A percentile compares a stretch with the other conserved stretches of the same genome.
Evolutionary conservation across 2,888 invertebrate species (phyloP).

Genomic region (Apodemia duryi): DNA sequence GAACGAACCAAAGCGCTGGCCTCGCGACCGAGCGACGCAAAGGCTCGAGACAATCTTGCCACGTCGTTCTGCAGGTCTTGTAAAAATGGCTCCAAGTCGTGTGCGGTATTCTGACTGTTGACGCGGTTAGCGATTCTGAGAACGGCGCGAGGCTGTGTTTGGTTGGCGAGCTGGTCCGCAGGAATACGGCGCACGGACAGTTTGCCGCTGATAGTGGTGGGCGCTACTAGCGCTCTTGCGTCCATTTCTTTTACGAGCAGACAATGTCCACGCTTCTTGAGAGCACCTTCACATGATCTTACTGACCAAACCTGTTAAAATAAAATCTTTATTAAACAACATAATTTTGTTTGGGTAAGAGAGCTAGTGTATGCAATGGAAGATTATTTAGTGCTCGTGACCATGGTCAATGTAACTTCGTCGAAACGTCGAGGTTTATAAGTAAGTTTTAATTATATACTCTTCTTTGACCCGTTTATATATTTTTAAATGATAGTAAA

Average conservation of each 20-base stretch:
- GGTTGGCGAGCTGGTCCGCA: conserved; percentile 45
- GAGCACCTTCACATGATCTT: conserved; percentile 64
- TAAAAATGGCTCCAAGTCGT: conserved; percentile 51
- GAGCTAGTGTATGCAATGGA: no score
- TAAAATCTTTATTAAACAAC: background rate
- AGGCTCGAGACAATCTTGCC: conserved; percentile 54
- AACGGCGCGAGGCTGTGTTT: conserved; percentile 60
- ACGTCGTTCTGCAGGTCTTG: conserved; percentile 61
- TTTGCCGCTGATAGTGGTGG: conserved; percentile 51
- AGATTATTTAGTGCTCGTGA: no score
- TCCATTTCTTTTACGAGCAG: conserved; percentile 52
- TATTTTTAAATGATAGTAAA: no score
- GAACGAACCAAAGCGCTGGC: conserved; percentile 49
- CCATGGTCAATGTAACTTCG: no score
- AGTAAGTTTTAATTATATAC: no score
- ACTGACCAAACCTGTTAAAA: conserved; percentile 63
- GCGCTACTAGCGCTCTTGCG: conserved; percentile 52
- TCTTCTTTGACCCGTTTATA: no score
- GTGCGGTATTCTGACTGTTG: conserved; percentile 36
- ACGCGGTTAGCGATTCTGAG: conserved; percentile 64
- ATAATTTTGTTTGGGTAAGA: background rate
- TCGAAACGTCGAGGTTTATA: no score
- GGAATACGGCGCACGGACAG: conserved; percentile 57
- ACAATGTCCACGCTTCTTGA: conserved; percentile 63
- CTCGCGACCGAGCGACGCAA: conserved; percentile 57